A percentile compares a stretch with the other conserved stretches of the same genome.
Evolutionary conservation across 2,113 vertebrate genomes (phyloP).

Genomic region (Australoheros scitulus): DNA sequence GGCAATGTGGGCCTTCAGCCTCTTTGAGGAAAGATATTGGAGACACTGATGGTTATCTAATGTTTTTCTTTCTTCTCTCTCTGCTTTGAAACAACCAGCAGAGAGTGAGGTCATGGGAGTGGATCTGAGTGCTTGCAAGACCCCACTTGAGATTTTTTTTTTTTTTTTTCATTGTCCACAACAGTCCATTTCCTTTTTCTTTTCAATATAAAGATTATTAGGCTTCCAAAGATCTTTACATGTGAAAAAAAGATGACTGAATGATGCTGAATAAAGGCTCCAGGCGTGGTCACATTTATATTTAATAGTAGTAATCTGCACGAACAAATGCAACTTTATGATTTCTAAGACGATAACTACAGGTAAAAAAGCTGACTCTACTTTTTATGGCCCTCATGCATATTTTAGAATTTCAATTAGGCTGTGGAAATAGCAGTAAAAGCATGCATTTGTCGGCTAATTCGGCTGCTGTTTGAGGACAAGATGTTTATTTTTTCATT

Average conservation of each 20-base stretch:
- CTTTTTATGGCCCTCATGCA: conserved; percentile 43
- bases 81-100: conserved; percentile 34
- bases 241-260: background rate
- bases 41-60: conserved; percentile 74
- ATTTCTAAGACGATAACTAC: conserved; percentile 36
- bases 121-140: conserved; percentile 21
- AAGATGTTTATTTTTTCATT: background rate
- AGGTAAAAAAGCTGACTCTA: conserved; percentile 20
- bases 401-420: conserved; percentile 43
- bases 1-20: conserved; percentile 72
- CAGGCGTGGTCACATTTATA: conserved; percentile 7
- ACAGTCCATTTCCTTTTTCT: background rate
- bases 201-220: background rate
- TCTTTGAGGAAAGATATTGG: conserved; percentile 68
- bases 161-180: conserved; percentile 2
- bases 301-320: conserved; percentile 1
- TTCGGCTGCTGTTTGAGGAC: conserved; percentile 14
- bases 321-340: conserved; percentile 16
- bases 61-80: conserved; percentile 18
- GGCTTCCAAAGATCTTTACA: background rate
- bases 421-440: conserved; percentile 18
- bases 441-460: conserved; percentile 5
- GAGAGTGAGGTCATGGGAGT: conserved; percentile 50
- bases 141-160: conserved; percentile 33
- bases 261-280: background rate